phyloP scores from a whole-genome alignment of 2,888 invertebrate genomes.

The Luffia ferchaultella region DNA sequence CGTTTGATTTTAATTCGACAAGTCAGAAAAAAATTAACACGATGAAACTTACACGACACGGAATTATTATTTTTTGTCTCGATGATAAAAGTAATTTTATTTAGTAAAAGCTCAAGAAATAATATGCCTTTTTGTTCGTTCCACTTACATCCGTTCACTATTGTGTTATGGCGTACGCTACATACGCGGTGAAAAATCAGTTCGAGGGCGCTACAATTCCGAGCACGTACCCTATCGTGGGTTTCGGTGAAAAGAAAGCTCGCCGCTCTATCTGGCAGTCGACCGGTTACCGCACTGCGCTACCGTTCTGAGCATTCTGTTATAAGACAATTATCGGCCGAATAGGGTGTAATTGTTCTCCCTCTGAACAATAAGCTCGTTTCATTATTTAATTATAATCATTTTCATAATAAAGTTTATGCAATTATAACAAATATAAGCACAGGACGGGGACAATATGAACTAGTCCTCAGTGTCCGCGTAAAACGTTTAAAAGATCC shows the following conservation, averaged over 20 bases:
- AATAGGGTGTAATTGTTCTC: constrained; percentile 57
- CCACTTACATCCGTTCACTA: too few relatives aligned
- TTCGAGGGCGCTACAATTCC: constrained; percentile 49
- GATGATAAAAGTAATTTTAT: constrained; percentile 1
- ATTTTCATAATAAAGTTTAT: too few relatives aligned
- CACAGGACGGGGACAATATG: too few relatives aligned
- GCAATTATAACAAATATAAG: too few relatives aligned
- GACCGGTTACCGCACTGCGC: constrained; percentile 33
- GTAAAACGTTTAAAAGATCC: background rate
- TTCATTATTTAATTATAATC: too few relatives aligned
- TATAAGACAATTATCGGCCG: constrained; percentile 59
- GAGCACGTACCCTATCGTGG: constrained; percentile 53
- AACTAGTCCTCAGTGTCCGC: too few relatives aligned
- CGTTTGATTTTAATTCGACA: too few relatives aligned
- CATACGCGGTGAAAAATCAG: constrained; percentile 40
- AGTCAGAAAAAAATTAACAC: too few relatives aligned
- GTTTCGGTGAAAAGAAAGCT: constrained; percentile 35
- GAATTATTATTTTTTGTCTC: too few relatives aligned
- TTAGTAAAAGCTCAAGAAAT: background rate
- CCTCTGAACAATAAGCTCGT: background rate
- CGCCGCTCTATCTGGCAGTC: constrained; percentile 29
- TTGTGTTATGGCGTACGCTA: background rate
- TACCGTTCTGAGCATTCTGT: constrained; percentile 21
- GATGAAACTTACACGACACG: too few relatives aligned
- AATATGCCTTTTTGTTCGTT: too few relatives aligned